Conservation (phyloP, 64 coral and sea anemone species). For the Orbicella faveolata region DNA sequence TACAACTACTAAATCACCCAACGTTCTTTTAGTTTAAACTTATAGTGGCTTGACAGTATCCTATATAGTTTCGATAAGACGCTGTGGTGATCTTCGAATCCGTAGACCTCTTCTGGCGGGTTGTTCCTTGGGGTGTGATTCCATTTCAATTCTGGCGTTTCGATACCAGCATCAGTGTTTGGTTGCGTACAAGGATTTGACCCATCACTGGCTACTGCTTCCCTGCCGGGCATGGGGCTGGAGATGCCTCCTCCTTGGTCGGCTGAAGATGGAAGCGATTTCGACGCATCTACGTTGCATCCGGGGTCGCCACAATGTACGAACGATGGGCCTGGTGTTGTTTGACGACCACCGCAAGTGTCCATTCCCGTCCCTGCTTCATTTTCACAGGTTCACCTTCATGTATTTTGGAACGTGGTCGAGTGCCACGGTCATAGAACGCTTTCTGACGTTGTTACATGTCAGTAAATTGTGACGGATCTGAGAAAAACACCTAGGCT, state of each 20-base stretch:
- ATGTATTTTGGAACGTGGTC: not conserved
- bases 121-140: not conserved
- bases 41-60: not conserved
- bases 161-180: not conserved
- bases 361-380: not conserved
- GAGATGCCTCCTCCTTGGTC: conserved; percentile 18
- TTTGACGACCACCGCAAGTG: conserved; percentile 8
- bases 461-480: conserved; percentile 10
- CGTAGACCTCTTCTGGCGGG: not conserved
- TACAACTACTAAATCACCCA: not conserved
- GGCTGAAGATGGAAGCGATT: not conserved
- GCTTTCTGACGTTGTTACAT: conserved; percentile 12
- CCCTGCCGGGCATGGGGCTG: not conserved
- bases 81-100: not conserved
- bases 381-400: conserved; percentile 30
- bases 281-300: conserved; percentile 12
- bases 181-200: not conserved
- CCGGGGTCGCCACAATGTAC: conserved; percentile 6
- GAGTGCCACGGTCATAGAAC: conserved; percentile 33
- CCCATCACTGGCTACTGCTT: not conserved
- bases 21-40: not conserved
- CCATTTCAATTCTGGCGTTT: not conserved
- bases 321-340: not conserved
- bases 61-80: not conserved
- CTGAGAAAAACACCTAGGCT: not conserved